Conservation (phyloP, 2,797 vertebrate genomes). For the Tadarida brasiliensis region DNA sequence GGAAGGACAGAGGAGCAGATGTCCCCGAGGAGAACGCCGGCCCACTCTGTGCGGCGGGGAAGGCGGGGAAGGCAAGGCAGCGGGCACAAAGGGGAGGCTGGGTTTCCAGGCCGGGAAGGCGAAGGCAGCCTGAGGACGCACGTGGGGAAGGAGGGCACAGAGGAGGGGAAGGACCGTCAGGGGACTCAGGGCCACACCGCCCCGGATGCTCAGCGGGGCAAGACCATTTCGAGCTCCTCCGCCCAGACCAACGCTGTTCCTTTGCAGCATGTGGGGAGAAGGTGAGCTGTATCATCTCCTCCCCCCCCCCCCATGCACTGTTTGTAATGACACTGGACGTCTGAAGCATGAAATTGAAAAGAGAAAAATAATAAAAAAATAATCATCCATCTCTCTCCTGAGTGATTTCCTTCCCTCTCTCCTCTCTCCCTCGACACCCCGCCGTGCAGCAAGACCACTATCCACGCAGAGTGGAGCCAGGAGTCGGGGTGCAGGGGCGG, state of each 20-base stretch:
- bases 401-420: background rate
- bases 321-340: conserved; percentile 16
- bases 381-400: background rate
- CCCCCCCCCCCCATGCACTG: background rate
- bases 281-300: background rate
- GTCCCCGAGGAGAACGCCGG: background rate
- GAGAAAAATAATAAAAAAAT: background rate
- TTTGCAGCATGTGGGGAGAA: background rate
- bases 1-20: background rate
- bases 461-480: background rate
- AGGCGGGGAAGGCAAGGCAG: background rate
- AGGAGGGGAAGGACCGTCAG: rapidly evolving
- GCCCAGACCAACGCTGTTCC: background rate
- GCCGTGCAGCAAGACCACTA: background rate
- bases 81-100: rapidly evolving
- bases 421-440: background rate
- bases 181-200: background rate
- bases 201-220: background rate
- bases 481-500: background rate
- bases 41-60: rapidly evolving
- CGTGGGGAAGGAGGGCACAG: rapidly evolving
- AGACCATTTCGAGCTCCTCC: background rate
- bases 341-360: conserved; percentile 71
- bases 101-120: background rate
- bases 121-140: background rate